Base-by-base conservation (phyloP, 2,797 vertebrate species). In the Heterohyrax brucei region DNA sequence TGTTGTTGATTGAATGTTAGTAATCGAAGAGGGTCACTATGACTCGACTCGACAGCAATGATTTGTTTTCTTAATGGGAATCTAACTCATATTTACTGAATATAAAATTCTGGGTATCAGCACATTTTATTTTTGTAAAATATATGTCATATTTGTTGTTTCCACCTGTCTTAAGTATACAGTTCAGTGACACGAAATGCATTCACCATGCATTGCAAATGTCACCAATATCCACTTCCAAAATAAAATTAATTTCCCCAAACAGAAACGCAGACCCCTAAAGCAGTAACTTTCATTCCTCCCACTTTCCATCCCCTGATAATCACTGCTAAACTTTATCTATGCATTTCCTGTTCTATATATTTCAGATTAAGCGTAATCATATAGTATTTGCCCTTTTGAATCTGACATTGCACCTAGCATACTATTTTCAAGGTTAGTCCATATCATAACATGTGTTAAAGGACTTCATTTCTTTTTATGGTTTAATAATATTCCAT, bases 91-190 rank as follows among this genome's bases (percentile, higher is more conserved):
- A 78, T 89, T 86, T 91, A 89, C 24, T n/a, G 59, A 90, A 30
- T 46, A 46, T 50, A 94, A 86, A 88, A 70, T 79, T 50, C 56
- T 82, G 88, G 48, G 2, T 94, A 28, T 66, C 62, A 28, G 78
- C 39, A 28, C 7, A 75, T 90, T 24, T 72, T 33, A 66, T 30
- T 66, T 8, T 13, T 7, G 68, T n/a, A 70, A 70, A 70, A 70
- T 70, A 70, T n/a, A 33, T 70, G 19, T 33, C n/a, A 70, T 5
- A 70, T 33, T n/a, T 70, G 30, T 9, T 70, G 16, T 70, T 33
- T 33, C 33, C 19, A 73, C 18, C 33, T 39, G 33, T 44, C 8
- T 22, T 39, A 73, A 73, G 68, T 12, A 10, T 19, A 72, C 68
- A 39, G 39, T 72, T 30, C n/a, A 72, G 70, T 44, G 19, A 28